Conservation (phyloP, 2,888 invertebrate species). For the Odontocerum albicorne region DNA sequence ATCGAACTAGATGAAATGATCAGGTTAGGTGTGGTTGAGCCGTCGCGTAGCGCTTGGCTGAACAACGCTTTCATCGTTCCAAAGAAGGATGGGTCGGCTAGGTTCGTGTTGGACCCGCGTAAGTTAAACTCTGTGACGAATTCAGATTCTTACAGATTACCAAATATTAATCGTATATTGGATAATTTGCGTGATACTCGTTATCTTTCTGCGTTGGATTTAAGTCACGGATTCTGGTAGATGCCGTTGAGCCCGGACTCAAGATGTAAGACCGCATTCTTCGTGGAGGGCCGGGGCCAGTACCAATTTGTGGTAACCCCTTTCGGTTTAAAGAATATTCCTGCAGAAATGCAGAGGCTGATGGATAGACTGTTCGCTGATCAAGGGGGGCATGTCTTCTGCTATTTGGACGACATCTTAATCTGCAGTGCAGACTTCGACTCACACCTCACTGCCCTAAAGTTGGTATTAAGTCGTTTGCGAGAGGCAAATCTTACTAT, state of each 20-base stretch:
- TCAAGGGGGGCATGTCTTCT: slow-evolving; percentile 35
- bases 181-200: slow-evolving; percentile 9
- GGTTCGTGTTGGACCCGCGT: slow-evolving; percentile 38
- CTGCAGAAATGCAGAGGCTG: slow-evolving; percentile 10
- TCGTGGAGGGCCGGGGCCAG: slow-evolving; percentile 16
- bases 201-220: slow-evolving; percentile 6
- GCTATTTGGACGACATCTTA: slow-evolving; percentile 37
- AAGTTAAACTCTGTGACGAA: slow-evolving; percentile 28
- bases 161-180: slow-evolving; percentile 9
- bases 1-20: slow-evolving; percentile 36
- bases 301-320: slow-evolving; percentile 9
- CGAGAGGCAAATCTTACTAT: slow-evolving; percentile 38
- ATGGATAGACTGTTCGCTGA: slow-evolving; percentile 29
- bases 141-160: slow-evolving; percentile 13
- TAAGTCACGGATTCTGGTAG: slow-evolving; percentile 21
- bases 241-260: slow-evolving; percentile 10
- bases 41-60: slow-evolving; percentile 33
- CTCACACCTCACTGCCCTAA: slow-evolving; percentile 17
- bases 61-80: slow-evolving; percentile 35
- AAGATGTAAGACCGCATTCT: slow-evolving; percentile 22
- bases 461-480: slow-evolving; percentile 17
- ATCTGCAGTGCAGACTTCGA: slow-evolving; percentile 27
- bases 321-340: slow-evolving; percentile 22
- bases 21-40: slow-evolving; percentile 35
- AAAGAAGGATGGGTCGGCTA: slow-evolving; percentile 35